Evolutionary conservation across 2,113 vertebrate species (phyloP).

Genomic region (Numida meleagris): DNA sequence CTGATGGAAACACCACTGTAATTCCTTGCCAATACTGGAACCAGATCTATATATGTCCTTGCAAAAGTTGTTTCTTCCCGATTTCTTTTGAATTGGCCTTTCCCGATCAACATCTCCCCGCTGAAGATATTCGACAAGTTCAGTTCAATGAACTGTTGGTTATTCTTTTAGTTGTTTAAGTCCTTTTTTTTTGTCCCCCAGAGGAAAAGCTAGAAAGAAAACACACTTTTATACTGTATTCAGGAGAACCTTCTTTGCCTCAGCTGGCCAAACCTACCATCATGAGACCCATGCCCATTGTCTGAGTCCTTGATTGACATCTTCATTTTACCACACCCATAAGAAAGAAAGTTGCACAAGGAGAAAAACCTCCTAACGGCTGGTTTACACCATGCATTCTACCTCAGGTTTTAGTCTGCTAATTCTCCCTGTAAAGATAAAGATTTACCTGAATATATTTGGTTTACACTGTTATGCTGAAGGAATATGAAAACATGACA

Average conservation of each 20-base stretch:
- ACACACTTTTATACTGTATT: rapidly evolving
- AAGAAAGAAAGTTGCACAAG: too few relatives aligned
- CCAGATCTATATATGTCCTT: neutral
- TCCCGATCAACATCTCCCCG: neutral
- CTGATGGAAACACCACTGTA: rapidly evolving
- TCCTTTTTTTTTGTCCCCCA: neutral
- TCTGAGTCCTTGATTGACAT: neutral
- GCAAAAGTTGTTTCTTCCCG: neutral
- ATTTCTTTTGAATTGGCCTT: neutral
- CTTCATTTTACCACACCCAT: too few relatives aligned
- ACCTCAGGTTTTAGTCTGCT: neutral
- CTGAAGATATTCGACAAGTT: neutral
- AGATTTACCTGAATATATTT: neutral
- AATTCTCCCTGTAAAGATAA: neutral
- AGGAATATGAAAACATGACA: neutral
- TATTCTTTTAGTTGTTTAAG: neutral
- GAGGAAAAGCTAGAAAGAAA: neutral
- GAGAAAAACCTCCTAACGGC: neutral
- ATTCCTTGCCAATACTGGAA: neutral
- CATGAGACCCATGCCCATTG: neutral
- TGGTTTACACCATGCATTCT: neutral
- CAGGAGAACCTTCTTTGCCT: neutral
- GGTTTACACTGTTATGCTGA: too few relatives aligned
- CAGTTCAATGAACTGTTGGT: neutral
- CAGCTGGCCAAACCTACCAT: neutral